phyloP scores from a whole-genome alignment of 2,888 invertebrate genomes.

The Calephelis perditalis region DNA sequence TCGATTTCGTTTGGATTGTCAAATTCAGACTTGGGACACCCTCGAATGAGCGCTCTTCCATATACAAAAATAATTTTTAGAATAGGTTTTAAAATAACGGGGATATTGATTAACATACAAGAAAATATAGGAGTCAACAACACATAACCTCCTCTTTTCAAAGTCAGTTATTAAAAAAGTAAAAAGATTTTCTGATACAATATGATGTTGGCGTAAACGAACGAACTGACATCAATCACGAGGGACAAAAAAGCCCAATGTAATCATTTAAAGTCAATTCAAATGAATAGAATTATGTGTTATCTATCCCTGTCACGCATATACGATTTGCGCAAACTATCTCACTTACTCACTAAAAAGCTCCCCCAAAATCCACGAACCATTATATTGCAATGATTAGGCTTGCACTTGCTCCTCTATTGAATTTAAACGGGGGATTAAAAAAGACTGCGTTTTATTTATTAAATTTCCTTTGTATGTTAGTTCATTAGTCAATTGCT shows the following conservation, averaged over 20 bases:
- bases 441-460: slow-evolving; percentile 68
- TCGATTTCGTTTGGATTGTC: no score
- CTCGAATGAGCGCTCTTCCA: no score
- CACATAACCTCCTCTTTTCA: no score
- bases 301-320: slow-evolving; percentile 29
- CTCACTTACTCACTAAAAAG: slow-evolving; percentile 49
- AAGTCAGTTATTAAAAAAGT: neutral
- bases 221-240: slow-evolving; percentile 72
- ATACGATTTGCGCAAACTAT: slow-evolving; percentile 30
- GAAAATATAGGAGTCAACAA: no score
- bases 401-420: slow-evolving; percentile 70
- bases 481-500: slow-evolving; percentile 68
- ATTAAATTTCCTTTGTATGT: slow-evolving; percentile 67
- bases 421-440: slow-evolving; percentile 78
- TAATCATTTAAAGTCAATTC: slow-evolving; percentile 76
- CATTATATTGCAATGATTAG: slow-evolving; percentile 78
- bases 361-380: slow-evolving; percentile 58
- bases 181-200: slow-evolving; percentile 8
- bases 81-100: no score
- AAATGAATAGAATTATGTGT: slow-evolving; percentile 48
- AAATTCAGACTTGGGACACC: no score
- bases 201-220: slow-evolving; percentile 28
- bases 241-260: slow-evolving; percentile 57
- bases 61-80: no score
- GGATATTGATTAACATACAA: no score